A percentile compares a stretch with the other conserved stretches of the same genome.
These are phyloP conservation scores for Philonicus albiceps DNA, from an alignment of 2,888 invertebrate genomes.

Conservation along the genomic window DNA sequence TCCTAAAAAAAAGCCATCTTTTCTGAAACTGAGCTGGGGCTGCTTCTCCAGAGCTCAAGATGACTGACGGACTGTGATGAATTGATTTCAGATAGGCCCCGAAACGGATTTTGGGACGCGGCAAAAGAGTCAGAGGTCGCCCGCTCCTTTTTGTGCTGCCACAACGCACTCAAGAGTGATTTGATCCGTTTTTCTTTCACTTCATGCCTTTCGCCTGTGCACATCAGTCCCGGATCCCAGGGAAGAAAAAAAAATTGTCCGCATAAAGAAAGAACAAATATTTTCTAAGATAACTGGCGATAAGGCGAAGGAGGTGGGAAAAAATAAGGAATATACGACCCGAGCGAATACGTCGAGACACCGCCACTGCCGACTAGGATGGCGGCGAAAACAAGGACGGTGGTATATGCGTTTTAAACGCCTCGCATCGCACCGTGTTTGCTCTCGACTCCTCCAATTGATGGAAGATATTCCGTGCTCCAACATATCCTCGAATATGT, in stretches of 20 bases:
- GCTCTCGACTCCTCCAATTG: not conserved
- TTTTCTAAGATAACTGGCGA: constrained; percentile 17
- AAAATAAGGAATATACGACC: not conserved
- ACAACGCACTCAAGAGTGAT: constrained; percentile 2
- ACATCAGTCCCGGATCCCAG: not conserved
- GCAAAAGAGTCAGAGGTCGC: constrained; percentile 8
- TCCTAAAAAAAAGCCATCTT: not conserved
- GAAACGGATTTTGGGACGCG: constrained; percentile 6
- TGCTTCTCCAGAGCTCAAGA: not conserved
- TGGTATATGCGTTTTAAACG: constrained; percentile 5
- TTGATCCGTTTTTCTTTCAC: constrained; percentile 29
- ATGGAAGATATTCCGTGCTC: not conserved
- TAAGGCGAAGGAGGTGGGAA: not conserved
- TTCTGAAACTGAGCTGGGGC: not conserved
- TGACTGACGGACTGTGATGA: constrained; percentile 38
- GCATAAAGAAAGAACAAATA: constrained; percentile 14
- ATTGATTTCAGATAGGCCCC: constrained; percentile 34
- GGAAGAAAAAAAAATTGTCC: not conserved
- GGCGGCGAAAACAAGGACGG: not conserved
- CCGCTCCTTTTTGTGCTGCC: not conserved
- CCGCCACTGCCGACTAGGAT: not conserved
- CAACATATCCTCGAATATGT: not conserved
- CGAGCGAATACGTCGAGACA: not conserved
- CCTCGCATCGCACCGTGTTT: not conserved
- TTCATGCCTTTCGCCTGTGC: not conserved